These are phyloP conservation scores for Isaurus tuberculatus DNA, from an alignment of 92 coral and sea anemone genomes.

Conservation along the genomic window DNA sequence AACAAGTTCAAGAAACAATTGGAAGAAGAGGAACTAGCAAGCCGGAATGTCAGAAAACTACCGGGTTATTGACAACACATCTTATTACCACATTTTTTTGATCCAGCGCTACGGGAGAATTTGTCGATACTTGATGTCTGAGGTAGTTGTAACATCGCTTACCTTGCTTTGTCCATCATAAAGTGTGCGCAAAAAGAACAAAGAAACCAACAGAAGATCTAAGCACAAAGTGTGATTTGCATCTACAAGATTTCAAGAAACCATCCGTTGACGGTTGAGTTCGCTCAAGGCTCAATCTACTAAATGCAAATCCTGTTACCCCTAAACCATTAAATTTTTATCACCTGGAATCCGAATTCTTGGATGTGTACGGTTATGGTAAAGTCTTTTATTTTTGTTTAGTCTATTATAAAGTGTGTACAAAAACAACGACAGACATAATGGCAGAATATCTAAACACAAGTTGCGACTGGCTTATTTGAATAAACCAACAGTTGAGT, in stretches of 20 bases:
- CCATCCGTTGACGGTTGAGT: background rate
- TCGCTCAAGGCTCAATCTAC: background rate
- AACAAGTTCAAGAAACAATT: constrained; percentile 85
- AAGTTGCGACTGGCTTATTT: no score
- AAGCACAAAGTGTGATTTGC: background rate
- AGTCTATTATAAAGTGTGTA: no score
- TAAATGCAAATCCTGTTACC: no score
- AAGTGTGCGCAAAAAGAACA: no score
- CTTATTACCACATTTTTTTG: background rate
- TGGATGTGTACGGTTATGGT: no score
- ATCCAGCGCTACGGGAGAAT: background rate
- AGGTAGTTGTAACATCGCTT: background rate
- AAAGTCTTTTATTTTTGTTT: no score
- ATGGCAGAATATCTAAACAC: no score
- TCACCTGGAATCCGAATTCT: background rate
- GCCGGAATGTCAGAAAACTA: constrained; percentile 86
- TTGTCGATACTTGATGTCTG: background rate
- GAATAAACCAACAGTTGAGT: no score
- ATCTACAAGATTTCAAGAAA: background rate
- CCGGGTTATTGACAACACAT: constrained; percentile 75
- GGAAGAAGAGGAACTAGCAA: constrained; percentile 95
- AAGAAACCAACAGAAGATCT: no score
- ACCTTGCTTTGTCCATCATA: no score
- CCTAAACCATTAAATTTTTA: no score
- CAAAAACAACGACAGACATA: no score